These are phyloP conservation scores for Drosophila paranaensis DNA, from an alignment of 2,888 invertebrate species.

Conservation along the genomic window DNA sequence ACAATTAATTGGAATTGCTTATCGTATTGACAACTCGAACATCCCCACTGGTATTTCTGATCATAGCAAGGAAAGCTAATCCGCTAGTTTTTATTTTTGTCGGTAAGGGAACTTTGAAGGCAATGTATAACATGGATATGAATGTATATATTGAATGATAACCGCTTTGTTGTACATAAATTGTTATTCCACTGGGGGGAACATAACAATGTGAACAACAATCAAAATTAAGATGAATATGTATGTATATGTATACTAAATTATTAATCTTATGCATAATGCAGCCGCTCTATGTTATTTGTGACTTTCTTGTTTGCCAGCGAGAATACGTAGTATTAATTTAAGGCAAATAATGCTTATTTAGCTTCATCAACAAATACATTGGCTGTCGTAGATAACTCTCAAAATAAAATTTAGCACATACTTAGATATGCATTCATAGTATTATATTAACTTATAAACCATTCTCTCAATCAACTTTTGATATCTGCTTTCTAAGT, in stretches of 20 bases:
- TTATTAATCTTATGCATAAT: not conserved
- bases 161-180: not conserved
- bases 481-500: conserved; percentile 24
- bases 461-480: not conserved
- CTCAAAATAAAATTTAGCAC: not conserved
- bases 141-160: conserved; percentile 1
- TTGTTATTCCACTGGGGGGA: conserved; percentile 1
- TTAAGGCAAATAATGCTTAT: not conserved
- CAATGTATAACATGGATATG: conserved; percentile 5
- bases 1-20: not conserved
- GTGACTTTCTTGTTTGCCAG: not conserved
- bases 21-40: not conserved
- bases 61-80: not conserved
- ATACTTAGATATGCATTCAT: not conserved
- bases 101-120: not conserved
- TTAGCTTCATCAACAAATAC: not conserved
- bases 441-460: conserved; percentile 3
- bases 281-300: not conserved
- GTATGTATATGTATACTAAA: not conserved
- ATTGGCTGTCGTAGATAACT: not conserved
- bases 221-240: conserved; percentile 1
- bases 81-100: not conserved
- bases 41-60: not conserved
- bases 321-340: not conserved
- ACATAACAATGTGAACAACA: not conserved